Evolutionary conservation across 2,888 invertebrate genomes (phyloP).

Genomic region (Scrobipalpa atriplicella): DNA sequence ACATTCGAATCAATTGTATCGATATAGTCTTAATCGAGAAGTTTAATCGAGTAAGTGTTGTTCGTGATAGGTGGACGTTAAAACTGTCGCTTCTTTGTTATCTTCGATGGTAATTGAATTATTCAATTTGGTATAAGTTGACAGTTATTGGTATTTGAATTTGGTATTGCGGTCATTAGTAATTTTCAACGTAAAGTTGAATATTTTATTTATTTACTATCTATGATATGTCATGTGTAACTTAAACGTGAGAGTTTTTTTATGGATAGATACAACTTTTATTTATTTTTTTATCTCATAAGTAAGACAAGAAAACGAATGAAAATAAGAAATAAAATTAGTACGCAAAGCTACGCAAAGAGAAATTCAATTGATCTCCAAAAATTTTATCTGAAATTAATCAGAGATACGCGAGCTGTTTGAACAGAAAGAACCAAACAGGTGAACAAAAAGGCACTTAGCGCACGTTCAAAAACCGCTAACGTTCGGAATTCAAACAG

Average conservation of each 20-base stretch:
- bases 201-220: too few relatives aligned
- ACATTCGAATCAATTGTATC: conserved; percentile 65
- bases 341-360: too few relatives aligned
- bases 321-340: not conserved
- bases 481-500: conserved; percentile 50
- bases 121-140: conserved; percentile 39
- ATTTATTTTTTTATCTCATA: too few relatives aligned
- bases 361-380: not conserved
- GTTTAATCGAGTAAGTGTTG: conserved; percentile 49
- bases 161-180: not conserved
- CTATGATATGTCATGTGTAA: too few relatives aligned
- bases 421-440: conserved; percentile 29
- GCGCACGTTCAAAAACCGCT: conserved; percentile 58
- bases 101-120: conserved; percentile 27
- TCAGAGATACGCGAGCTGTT: not conserved
- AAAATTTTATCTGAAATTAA: not conserved
- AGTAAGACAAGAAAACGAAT: too few relatives aligned
- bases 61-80: conserved; percentile 62
- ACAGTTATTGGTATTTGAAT: conserved; percentile 36
- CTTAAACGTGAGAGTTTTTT: too few relatives aligned
- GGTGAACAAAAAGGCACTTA: conserved; percentile 61
- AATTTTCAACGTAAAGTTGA: too few relatives aligned
- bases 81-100: conserved; percentile 36
- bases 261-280: too few relatives aligned
- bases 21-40: conserved; percentile 50